phyloP scores from a whole-genome alignment of 2,113 vertebrate species.

The Mus spicilegus region DNA sequence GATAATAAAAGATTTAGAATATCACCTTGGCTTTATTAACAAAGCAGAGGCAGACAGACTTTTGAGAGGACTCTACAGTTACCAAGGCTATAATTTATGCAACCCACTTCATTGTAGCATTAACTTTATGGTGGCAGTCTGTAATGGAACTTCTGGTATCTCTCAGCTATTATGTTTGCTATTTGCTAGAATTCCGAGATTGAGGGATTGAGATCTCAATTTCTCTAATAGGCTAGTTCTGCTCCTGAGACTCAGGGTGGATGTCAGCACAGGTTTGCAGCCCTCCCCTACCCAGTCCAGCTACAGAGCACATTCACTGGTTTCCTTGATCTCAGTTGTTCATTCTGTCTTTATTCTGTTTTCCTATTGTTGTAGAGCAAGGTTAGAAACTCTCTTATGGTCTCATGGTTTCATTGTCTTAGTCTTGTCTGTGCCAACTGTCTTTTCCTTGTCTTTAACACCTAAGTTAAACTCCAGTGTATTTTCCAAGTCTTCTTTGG shows the following conservation, averaged over 20 bases:
- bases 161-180: background rate
- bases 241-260: background rate
- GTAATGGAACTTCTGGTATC: background rate
- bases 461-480: background rate
- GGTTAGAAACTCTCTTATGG: background rate
- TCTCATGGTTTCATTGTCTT: background rate
- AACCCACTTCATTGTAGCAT: background rate
- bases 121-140: background rate
- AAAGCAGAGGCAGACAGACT: background rate
- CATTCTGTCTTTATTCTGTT: background rate
- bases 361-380: background rate
- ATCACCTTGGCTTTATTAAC: background rate
- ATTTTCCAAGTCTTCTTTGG: constrained; percentile 14
- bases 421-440: background rate
- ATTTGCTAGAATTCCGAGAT: constrained; percentile 25
- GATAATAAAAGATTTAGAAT: background rate
- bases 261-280: background rate
- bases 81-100: background rate
- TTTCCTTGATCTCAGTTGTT: background rate
- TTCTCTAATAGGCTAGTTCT: background rate
- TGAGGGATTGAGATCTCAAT: background rate
- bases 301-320: background rate
- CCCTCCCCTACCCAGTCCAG: background rate
- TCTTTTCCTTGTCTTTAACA: background rate
- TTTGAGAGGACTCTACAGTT: background rate